Conservation (phyloP, 2,113 vertebrate species). For the Cynopterus brachyotis region DNA sequence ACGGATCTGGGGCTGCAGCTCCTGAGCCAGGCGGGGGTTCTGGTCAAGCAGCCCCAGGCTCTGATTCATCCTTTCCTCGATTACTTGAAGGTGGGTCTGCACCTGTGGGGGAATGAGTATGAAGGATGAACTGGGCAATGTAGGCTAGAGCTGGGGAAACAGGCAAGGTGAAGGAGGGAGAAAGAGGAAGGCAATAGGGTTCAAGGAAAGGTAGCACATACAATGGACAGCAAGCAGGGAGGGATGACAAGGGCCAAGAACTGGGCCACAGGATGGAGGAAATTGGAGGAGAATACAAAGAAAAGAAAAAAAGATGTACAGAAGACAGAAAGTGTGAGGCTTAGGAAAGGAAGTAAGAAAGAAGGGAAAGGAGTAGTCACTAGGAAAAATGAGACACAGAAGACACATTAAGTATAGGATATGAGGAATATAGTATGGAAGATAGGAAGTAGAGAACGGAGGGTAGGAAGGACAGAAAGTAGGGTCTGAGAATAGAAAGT, state of each 20-base stretch:
- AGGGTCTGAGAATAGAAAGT: background rate
- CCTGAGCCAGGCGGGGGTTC: slow-evolving; percentile 87
- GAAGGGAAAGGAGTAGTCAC: background rate
- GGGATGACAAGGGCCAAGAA: background rate
- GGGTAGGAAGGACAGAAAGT: background rate
- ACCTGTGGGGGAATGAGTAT: slow-evolving; percentile 82
- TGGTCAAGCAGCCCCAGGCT: slow-evolving; percentile 92
- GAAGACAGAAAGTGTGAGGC: background rate
- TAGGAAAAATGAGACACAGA: background rate
- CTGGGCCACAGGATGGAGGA: background rate
- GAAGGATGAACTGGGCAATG: background rate
- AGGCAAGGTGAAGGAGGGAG: background rate
- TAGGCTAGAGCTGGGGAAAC: background rate
- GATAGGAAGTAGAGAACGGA: background rate
- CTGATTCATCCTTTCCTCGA: slow-evolving; percentile 95
- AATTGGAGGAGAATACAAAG: background rate
- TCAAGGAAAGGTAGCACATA: background rate
- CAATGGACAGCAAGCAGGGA: background rate
- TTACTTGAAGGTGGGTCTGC: slow-evolving; percentile 93
- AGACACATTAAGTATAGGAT: background rate
- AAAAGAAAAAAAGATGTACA: background rate
- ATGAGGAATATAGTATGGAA: background rate
- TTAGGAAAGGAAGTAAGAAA: background rate
- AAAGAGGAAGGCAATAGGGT: background rate
- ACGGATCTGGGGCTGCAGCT: slow-evolving; percentile 91